Evolutionary conservation across 1,140 invertebrate genomes (phyloP).

Genomic region (Ceratina australensis): DNA sequence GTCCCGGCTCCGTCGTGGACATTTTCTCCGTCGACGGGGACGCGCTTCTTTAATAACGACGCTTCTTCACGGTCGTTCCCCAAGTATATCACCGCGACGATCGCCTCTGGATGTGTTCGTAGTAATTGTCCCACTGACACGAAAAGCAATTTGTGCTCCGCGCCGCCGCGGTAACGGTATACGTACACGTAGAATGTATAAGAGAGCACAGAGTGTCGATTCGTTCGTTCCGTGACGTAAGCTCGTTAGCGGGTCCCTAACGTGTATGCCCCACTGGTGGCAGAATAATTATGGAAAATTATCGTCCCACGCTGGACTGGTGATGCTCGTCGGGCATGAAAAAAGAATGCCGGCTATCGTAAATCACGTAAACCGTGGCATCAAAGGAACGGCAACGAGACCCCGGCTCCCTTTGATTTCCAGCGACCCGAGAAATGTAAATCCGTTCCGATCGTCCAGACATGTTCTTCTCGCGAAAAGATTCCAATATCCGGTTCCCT

Average conservation of each 20-base stretch:
- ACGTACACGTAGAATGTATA: not conserved
- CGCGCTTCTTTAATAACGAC: constrained; percentile 19
- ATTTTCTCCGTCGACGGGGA: not conserved
- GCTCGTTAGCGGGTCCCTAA: constrained; percentile 45
- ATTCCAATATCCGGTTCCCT: not conserved
- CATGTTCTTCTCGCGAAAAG: not conserved
- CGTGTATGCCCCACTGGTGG: constrained; percentile 44
- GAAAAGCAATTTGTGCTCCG: constrained; percentile 30
- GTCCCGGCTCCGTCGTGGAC: not conserved
- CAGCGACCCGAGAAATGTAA: not conserved
- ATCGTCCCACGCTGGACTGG: constrained; percentile 51
- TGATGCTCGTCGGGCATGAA: constrained; percentile 38
- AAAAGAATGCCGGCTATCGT: constrained; percentile 21
- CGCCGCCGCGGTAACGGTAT: constrained; percentile 27
- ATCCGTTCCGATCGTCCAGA: not conserved
- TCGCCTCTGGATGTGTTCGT: constrained; percentile 18
- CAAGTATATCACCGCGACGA: constrained; percentile 6
- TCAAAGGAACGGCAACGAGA: constrained; percentile 5
- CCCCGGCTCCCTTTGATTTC: not conserved
- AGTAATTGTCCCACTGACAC: constrained; percentile 53
- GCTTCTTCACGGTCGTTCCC: not conserved
- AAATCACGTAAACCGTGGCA: constrained; percentile 39
- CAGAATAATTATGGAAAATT: constrained; percentile 55
- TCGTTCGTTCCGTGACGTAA: constrained; percentile 50
- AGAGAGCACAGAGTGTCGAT: constrained; percentile 28